phyloP scores from a whole-genome alignment of 1,140 invertebrate species.

The Kradibia gibbosae region DNA sequence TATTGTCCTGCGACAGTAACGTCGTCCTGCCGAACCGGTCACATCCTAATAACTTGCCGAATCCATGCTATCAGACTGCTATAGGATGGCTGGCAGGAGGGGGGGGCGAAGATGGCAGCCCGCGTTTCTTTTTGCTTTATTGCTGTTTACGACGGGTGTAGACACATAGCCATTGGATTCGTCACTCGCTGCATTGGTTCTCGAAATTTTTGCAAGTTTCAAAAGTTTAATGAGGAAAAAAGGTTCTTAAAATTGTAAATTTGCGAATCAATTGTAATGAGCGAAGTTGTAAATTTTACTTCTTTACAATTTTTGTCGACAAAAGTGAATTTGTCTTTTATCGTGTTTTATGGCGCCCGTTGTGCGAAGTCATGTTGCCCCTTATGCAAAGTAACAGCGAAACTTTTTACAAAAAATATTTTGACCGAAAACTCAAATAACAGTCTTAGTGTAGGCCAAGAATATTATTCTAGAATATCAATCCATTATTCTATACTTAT shows the following conservation, averaged over 20 bases:
- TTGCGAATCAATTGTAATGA: conserved; percentile 31
- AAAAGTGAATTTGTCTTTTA: conserved; percentile 41
- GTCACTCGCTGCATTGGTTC: background rate
- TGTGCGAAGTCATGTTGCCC: background rate
- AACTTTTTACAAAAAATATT: background rate
- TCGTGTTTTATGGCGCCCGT: background rate
- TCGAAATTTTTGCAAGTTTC: conserved; percentile 18
- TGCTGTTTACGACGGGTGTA: conserved; percentile 40
- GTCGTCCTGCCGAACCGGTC: background rate
- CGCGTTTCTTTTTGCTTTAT: conserved; percentile 40
- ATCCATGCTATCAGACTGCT: background rate
- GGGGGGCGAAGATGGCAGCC: background rate
- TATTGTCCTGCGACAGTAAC: conserved; percentile 27
- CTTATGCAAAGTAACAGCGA: background rate
- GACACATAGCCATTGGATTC: background rate
- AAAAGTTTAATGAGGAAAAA: conserved; percentile 46
- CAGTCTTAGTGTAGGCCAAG: background rate
- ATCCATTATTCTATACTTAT: too few species aligned
- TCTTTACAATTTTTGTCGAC: conserved; percentile 32
- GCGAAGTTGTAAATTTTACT: conserved; percentile 22
- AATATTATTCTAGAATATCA: too few species aligned
- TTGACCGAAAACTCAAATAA: background rate
- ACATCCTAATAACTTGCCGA: conserved; percentile 2
- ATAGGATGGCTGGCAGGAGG: background rate
- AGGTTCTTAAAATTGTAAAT: conserved; percentile 1